A percentile compares a stretch with the other conserved stretches of the same genome.
These are phyloP conservation scores for Acanthis flammea DNA, from an alignment of 2,797 vertebrate species.

Conservation along the genomic window DNA sequence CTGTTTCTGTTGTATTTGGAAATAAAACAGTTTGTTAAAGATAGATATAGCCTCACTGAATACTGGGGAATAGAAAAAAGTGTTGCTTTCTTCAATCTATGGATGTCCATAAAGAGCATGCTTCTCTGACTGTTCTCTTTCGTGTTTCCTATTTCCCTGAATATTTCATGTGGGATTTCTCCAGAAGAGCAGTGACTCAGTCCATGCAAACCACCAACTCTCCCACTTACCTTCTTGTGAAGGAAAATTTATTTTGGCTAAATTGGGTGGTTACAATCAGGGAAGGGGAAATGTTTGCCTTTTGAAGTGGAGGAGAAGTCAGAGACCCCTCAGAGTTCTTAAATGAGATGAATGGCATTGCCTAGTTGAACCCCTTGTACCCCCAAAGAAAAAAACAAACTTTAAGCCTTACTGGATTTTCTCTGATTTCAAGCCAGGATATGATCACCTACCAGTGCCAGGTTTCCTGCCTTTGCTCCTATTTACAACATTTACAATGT, in stretches of 20 bases:
- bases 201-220: background rate
- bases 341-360: background rate
- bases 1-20: background rate
- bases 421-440: background rate
- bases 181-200: conserved; percentile 3
- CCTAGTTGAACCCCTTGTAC: background rate
- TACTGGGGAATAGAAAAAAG: background rate
- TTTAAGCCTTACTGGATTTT: background rate
- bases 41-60: background rate
- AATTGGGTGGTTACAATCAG: background rate
- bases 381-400: background rate
- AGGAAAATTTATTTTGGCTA: conserved; percentile 15
- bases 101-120: background rate
- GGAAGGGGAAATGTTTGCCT: background rate
- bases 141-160: background rate
- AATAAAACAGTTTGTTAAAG: background rate
- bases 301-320: conserved; percentile 2
- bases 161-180: conserved; percentile 40
- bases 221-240: conserved; percentile 3
- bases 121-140: background rate
- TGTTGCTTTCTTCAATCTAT: background rate
- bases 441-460: background rate
- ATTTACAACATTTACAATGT: background rate
- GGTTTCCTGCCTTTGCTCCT: background rate
- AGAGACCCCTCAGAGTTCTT: background rate